Base-by-base conservation (phyloP, 2,888 invertebrate species). In the Willowsia nigromaculata region DNA sequence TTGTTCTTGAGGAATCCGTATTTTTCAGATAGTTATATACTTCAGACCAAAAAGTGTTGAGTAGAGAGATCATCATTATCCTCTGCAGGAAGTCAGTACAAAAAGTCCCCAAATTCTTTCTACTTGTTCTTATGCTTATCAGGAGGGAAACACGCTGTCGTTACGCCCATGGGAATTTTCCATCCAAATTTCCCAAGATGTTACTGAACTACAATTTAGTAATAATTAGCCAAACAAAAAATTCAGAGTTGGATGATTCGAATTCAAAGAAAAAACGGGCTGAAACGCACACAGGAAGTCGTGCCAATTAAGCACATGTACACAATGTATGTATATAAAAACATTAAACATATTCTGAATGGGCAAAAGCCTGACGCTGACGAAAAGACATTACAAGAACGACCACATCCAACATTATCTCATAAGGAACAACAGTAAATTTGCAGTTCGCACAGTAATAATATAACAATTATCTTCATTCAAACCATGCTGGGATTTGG, bases 201-300 rank as follows among this genome's bases (percentile, higher is more conserved):
- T 89, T 89, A 89, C 89, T 85, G 89, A 89, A 89, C 89, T 89
- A 89, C 89, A 89, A 89, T 89, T 85, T 85, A 89, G 82, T 82
- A 89, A 89, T 74, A 89, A 89, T 89, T 89, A 89, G 89, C 80
- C 89, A 89, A 89, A 71, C 81, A 85, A 89, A 81, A 89, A 80
- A 33, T 27, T 84, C 40, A 89, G 81, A 59, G 59, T 85, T 85
- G 40, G 27, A 56, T 81, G 68, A 71, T 81, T 78, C 47, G 53
- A 81, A 37, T 50, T 56, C 50, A 33, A 53, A 71, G 18, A 62
- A 47, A 81, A 47, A 84, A 71, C 25, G 53, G 53, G 43, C 65
- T 53, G 30, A 33, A 65, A 65, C 68, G 68, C n/a, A 81, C 25
- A 88, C 85, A 85, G 89, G 89, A 89, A 85, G 82, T 89, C 50